These are phyloP conservation scores for Athene cunicularia DNA, from an alignment of 2,113 vertebrate species.

Conservation along the genomic window DNA sequence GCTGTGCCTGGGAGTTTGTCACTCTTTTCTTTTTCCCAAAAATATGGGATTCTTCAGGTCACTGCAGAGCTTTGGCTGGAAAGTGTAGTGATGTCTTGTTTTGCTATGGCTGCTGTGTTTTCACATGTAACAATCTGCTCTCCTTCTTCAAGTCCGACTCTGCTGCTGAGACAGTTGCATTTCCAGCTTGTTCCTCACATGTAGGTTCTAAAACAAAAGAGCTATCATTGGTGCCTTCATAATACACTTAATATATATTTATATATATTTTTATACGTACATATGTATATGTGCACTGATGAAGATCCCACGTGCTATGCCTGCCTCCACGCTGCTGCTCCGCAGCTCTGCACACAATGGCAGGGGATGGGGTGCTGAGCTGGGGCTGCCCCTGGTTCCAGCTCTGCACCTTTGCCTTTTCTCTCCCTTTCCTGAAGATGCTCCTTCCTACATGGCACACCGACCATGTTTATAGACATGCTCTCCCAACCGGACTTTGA, in stretches of 20 bases:
- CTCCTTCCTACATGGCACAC: constrained; percentile 80
- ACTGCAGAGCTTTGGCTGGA: background rate
- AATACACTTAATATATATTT: background rate
- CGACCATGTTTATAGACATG: constrained; percentile 94
- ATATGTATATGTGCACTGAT: rapidly evolving
- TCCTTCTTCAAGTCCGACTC: background rate
- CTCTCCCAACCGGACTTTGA: constrained; percentile 79
- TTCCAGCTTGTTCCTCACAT: background rate
- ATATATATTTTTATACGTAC: rapidly evolving
- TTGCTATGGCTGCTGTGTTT: background rate
- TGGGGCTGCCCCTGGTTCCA: background rate
- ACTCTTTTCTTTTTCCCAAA: background rate
- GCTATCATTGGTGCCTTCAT: background rate
- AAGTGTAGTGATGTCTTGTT: rapidly evolving
- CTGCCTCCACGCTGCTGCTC: background rate
- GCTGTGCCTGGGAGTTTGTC: background rate
- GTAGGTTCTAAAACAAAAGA: background rate
- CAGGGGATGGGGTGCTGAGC: background rate
- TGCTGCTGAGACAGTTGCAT: background rate
- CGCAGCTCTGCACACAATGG: rapidly evolving
- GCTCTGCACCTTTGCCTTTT: background rate
- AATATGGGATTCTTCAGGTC: background rate
- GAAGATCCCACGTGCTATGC: background rate
- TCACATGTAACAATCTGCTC: background rate
- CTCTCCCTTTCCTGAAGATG: constrained; percentile 73